Conservation (phyloP, 2,113 vertebrate genomes). For the Pseudolaguvia tuberculata region DNA sequence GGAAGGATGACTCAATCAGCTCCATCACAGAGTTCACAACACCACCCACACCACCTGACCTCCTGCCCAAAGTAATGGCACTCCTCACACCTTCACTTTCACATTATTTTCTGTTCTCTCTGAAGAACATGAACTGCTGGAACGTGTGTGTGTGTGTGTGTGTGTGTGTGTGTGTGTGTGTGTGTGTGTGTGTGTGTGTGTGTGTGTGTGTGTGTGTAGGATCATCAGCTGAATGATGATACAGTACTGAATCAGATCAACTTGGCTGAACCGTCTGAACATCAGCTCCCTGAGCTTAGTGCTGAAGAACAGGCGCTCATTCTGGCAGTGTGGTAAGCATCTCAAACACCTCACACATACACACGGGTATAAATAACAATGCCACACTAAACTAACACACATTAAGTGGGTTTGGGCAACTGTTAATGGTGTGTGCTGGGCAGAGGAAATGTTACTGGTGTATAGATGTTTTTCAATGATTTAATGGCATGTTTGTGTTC, state of each 20-base stretch:
- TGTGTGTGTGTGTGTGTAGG: constrained; percentile 61
- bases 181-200: constrained; percentile 12
- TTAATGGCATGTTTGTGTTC: too few species aligned
- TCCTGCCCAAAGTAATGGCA: constrained; percentile 78
- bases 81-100: not conserved
- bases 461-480: too few species aligned
- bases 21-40: constrained; percentile 64
- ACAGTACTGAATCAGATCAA: constrained; percentile 83
- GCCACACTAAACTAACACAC: not conserved
- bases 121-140: not conserved
- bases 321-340: constrained; percentile 86
- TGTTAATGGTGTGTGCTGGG: too few species aligned
- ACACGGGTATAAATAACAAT: not conserved
- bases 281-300: constrained; percentile 78
- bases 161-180: not conserved
- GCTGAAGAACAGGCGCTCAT: constrained; percentile 92
- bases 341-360: not conserved
- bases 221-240: constrained; percentile 83
- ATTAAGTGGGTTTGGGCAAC: too few species aligned
- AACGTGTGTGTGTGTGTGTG: not conserved
- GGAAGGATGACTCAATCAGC: constrained; percentile 56
- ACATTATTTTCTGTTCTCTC: not conserved
- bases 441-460: too few species aligned
- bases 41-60: constrained; percentile 71
- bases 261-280: constrained; percentile 76